A percentile compares a stretch with the other conserved stretches of the same genome.
phyloP scores from a whole-genome alignment of 2,113 vertebrate genomes.

The Paracanthobrama guichenoti region DNA sequence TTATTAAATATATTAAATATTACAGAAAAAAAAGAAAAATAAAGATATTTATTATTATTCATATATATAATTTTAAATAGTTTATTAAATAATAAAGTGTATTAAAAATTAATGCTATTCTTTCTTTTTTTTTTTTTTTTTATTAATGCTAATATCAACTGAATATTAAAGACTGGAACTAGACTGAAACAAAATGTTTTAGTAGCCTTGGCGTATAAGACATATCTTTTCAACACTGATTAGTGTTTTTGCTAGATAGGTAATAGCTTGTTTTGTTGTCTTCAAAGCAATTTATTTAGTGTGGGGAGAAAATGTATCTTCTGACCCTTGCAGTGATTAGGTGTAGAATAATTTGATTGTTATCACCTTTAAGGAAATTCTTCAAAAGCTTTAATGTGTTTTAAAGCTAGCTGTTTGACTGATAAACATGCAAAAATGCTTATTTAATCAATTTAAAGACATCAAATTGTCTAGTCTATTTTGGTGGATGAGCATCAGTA shows the following conservation, averaged over 20 bases:
- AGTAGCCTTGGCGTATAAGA: not conserved
- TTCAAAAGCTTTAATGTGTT: not conserved
- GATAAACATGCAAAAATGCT: not conserved
- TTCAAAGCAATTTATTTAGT: not conserved
- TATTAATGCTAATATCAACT: not conserved
- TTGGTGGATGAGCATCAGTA: not conserved
- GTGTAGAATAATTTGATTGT: not conserved
- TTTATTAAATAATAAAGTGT: not conserved
- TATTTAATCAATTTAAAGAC: not conserved
- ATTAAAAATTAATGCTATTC: not conserved
- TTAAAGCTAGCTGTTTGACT: not conserved
- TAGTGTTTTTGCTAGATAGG: not conserved
- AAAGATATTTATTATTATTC: too few species aligned
- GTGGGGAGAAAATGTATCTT: not conserved
- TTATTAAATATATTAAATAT: not conserved
- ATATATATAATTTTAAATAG: too few species aligned
- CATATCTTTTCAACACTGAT: not conserved
- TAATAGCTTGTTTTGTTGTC: not conserved
- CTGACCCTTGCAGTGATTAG: not conserved
- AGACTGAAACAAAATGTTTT: not conserved
- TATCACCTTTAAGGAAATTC: constrained; percentile 5
- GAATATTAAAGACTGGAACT: not conserved
- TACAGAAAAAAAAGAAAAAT: too few species aligned
- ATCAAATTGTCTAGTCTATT: constrained; percentile 1
- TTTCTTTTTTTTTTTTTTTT: too few species aligned